Evolutionary conservation across 2,113 vertebrate species (phyloP), one percentile per base, ranked within the genome.

Genomic region (Tachysurus fulvidraco): DNA sequence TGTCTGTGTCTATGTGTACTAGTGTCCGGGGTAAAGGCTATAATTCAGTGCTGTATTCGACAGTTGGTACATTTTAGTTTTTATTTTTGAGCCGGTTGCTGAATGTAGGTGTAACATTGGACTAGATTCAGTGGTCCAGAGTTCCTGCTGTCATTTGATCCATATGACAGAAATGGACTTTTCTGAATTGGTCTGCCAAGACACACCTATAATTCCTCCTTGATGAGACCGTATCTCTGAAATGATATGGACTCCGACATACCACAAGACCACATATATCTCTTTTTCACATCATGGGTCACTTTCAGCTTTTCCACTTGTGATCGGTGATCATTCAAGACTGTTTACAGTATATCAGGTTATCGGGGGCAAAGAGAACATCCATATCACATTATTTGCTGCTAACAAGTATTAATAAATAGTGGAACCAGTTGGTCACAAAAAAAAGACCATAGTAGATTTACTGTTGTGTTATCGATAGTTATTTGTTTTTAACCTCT

Each of bases 1-100:
- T 44, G 46, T 55, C 73, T 85, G 67, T 79, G 83, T 83, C 57
- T 67, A 81, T 62, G 23, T 55, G 10, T 19, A 28, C 16, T 16
- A 79, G n/a, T 7, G 52, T 54, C 28, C 3, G 19, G 8, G 30
- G 21, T 21, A 44, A 36, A 73, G 36, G 17, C 14, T 19, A 19
- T 55, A 19, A 55, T 79, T 79, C 50, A 54, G 52, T 7, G 2
- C n/a, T n/a, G 44, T 4, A n/a, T 23, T 50, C 21, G n/a, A 57
- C 16, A 55, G 52, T 5, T 13, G 57, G 52, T 28, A 79, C n/a
- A 30, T 55, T 79, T 79, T 36, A 79, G 4, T 57, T 57, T 80
- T 36, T 16, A 80, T 19, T 57, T 57, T 80, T 21, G 4, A 60
- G 19, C n/a, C 41, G 2, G 52, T 9, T 59, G 9, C 23, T 60